These are phyloP conservation scores for Rhinogobius similis DNA, from an alignment of 2,113 vertebrate genomes.

Conservation along the genomic window DNA sequence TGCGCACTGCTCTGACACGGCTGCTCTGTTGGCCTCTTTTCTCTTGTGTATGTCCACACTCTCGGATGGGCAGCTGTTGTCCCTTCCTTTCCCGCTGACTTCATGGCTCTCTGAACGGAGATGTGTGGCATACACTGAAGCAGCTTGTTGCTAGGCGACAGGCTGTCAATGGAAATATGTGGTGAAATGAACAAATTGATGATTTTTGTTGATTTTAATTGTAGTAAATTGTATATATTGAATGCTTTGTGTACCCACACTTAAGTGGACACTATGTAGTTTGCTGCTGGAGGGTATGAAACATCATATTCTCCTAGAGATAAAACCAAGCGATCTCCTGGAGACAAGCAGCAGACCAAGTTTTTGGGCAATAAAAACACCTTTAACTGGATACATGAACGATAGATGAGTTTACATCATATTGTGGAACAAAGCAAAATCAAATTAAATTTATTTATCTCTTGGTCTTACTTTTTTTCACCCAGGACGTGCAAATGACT, in stretches of 20 bases:
- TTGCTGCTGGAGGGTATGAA: too few species aligned
- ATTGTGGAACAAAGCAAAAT: too few species aligned
- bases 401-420: too few species aligned
- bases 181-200: conserved; percentile 32
- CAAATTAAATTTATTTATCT: too few species aligned
- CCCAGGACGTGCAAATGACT: conserved; percentile 84
- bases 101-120: conserved; percentile 68
- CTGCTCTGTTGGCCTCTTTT: conserved; percentile 13
- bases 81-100: conserved; percentile 65
- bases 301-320: too few species aligned
- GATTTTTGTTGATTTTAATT: not conserved
- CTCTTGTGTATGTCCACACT: conserved; percentile 10
- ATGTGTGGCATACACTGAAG: conserved; percentile 43
- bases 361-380: too few species aligned
- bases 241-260: too few species aligned
- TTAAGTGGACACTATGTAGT: too few species aligned
- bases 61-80: conserved; percentile 53
- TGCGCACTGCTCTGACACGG: conserved; percentile 54
- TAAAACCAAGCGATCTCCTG: too few species aligned
- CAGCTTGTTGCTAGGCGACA: conserved; percentile 68
- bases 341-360: too few species aligned
- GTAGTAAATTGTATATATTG: conserved; percentile 3
- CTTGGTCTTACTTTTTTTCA: conserved; percentile 5
- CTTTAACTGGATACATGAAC: too few species aligned
- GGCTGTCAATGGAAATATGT: conserved; percentile 29